phyloP scores from a whole-genome alignment of 2,888 invertebrate genomes.

The Rhorus exstirpatorius region DNA sequence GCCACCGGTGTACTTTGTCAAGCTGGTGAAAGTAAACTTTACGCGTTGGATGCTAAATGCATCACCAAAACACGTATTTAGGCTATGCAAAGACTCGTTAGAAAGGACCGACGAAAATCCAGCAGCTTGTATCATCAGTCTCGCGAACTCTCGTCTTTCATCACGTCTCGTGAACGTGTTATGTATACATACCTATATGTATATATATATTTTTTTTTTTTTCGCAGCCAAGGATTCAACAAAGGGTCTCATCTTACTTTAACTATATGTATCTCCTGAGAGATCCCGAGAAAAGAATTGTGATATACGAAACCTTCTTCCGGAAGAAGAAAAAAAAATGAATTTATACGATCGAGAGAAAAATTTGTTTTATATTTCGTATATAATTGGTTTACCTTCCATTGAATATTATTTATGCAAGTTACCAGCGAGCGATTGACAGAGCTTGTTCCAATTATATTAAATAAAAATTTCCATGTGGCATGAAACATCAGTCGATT shows the following conservation, averaged over 20 bases:
- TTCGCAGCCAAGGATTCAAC: slow-evolving; percentile 35
- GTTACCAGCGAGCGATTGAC: not conserved
- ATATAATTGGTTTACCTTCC: too few relatives aligned
- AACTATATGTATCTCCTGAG: slow-evolving; percentile 25
- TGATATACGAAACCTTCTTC: slow-evolving; percentile 6
- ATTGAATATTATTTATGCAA: too few relatives aligned
- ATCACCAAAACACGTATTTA: slow-evolving; percentile 74
- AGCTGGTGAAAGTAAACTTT: slow-evolving; percentile 33
- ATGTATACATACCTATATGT: too few relatives aligned
- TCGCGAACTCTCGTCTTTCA: slow-evolving; percentile 4
- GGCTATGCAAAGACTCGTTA: slow-evolving; percentile 78
- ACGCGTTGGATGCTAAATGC: slow-evolving; percentile 71
- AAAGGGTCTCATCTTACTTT: slow-evolving; percentile 19
- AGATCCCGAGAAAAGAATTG: slow-evolving; percentile 23
- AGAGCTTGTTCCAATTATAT: too few relatives aligned
- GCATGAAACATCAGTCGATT: not conserved
- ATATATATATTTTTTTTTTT: too few relatives aligned
- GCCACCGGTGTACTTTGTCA: slow-evolving; percentile 10
- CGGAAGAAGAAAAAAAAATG: not conserved
- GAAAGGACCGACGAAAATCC: slow-evolving; percentile 64
- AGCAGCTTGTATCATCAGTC: slow-evolving; percentile 10
- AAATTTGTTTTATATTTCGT: too few relatives aligned
- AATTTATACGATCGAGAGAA: too few relatives aligned
- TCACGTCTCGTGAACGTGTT: not conserved
- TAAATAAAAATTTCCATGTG: not conserved